These are phyloP conservation scores for Thamnaconus septentrionalis DNA, from an alignment of 2,113 vertebrate genomes.

Conservation along the genomic window DNA sequence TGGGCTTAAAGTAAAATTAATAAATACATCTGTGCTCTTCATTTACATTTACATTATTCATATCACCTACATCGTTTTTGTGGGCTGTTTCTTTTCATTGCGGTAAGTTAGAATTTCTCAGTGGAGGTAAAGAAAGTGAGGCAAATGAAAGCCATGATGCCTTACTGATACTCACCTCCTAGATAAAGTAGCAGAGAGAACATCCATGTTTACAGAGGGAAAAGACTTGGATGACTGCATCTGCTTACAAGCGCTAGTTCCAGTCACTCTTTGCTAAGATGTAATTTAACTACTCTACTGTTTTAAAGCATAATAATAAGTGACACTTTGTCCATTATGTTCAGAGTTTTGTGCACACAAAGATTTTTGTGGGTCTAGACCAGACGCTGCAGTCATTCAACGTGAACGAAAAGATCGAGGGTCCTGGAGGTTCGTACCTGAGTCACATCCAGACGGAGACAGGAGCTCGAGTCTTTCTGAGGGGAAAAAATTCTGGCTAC, in stretches of 20 bases:
- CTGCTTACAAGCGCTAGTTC: constrained; percentile 63
- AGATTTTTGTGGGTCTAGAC: constrained; percentile 96
- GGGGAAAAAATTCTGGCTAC: constrained; percentile 93
- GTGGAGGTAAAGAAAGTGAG: constrained; percentile 75
- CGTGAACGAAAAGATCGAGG: constrained; percentile 95
- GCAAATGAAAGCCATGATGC: constrained; percentile 67
- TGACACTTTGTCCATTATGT: neutral
- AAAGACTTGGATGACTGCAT: constrained; percentile 60
- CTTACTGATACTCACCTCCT: constrained; percentile 77
- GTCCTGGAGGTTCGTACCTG: constrained; percentile 89
- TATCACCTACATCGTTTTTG: neutral
- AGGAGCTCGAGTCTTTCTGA: constrained; percentile 92
- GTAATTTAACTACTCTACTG: neutral
- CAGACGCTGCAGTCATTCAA: constrained; percentile 86
- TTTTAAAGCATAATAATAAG: neutral
- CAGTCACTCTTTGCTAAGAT: too few species aligned
- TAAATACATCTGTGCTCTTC: neutral
- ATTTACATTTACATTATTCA: too few species aligned
- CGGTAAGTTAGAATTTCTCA: neutral
- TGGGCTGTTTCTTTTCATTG: neutral
- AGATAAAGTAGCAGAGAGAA: constrained; percentile 75
- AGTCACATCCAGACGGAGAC: constrained; percentile 97
- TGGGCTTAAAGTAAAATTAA: neutral
- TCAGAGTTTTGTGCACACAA: constrained; percentile 97
- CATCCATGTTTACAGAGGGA: constrained; percentile 42